Percentiles rank a stretch among this genome's conserved stretches.
phyloP scores from a whole-genome alignment of 2,888 invertebrate species.

The Xestoiulus laeticollis region DNA sequence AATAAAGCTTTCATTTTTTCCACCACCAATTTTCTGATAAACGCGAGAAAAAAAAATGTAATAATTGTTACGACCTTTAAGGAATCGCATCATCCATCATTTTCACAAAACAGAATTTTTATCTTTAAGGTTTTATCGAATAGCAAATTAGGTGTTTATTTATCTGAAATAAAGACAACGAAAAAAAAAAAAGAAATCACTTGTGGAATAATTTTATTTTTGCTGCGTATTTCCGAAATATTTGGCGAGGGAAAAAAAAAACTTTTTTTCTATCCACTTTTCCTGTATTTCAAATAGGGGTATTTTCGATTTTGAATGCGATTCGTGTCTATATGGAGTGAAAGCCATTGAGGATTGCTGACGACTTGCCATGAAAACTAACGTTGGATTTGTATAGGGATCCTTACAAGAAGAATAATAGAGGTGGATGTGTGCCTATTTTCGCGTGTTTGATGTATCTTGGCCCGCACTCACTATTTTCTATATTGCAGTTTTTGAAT shows the following conservation, averaged over 20 bases:
- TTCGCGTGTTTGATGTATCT: conserved; percentile 9
- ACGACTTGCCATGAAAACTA: conserved; percentile 9
- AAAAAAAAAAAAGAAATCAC: neutral
- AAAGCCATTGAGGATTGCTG: conserved; percentile 9
- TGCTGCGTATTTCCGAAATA: neutral
- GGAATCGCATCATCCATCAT: conserved; percentile 8
- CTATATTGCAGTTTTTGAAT: conserved; percentile 52
- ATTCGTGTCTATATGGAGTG: neutral
- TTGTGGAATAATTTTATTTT: neutral
- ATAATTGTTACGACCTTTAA: neutral
- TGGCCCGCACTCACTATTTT: conserved; percentile 36
- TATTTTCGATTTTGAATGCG: conserved; percentile 1
- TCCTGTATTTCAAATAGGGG: conserved; percentile 9
- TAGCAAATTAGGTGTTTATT: conserved; percentile 9
- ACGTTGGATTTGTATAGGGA: conserved; percentile 16
- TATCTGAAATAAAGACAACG: neutral
- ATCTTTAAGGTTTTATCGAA: neutral
- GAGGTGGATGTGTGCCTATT: conserved; percentile 4
- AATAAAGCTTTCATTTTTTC: neutral
- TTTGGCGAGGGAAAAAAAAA: neutral
- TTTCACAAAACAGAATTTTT: neutral
- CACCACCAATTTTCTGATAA: neutral
- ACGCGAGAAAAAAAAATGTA: neutral
- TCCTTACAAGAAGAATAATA: conserved; percentile 38
- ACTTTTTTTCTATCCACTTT: neutral